These are phyloP conservation scores for Podarcis raffonei DNA, from an alignment of 2,113 vertebrate genomes.

Conservation along the genomic window DNA sequence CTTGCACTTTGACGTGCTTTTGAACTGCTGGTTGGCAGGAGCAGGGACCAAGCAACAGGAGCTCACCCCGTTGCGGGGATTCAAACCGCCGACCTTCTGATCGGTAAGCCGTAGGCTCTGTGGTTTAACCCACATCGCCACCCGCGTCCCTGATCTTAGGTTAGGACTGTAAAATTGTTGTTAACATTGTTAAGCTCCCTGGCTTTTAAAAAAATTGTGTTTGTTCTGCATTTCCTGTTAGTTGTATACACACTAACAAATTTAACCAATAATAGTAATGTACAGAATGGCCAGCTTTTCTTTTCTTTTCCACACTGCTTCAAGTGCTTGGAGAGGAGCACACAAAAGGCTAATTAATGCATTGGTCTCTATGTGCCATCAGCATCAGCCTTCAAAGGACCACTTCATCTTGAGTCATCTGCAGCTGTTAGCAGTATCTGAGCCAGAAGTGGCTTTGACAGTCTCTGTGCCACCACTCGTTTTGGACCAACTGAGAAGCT, in stretches of 20 bases:
- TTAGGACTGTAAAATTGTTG: not conserved
- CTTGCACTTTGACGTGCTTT: too few relatives aligned
- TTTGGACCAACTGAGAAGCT: not conserved
- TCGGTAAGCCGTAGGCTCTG: too few relatives aligned
- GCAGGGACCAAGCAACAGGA: too few relatives aligned
- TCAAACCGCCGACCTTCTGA: too few relatives aligned
- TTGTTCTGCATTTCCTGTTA: not conserved
- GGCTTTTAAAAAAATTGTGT: not conserved
- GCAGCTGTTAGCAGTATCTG: not conserved
- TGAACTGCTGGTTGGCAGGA: too few relatives aligned
- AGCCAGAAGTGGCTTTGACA: not conserved
- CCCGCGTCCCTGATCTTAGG: not conserved
- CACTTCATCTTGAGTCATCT: not conserved
- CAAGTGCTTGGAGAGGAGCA: not conserved
- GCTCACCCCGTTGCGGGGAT: too few relatives aligned
- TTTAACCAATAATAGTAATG: not conserved
- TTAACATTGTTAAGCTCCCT: not conserved
- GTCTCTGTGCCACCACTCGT: too few relatives aligned
- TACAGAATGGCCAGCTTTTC: not conserved
- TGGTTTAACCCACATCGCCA: too few relatives aligned
- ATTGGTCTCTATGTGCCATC: not conserved
- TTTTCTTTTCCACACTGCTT: not conserved
- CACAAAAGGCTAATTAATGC: not conserved
- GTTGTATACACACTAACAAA: not conserved
- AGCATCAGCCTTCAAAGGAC: not conserved